Conservation (phyloP, 30 jellyfish, hydroid and myxozoan species). For the Turritopsis rubra region DNA sequence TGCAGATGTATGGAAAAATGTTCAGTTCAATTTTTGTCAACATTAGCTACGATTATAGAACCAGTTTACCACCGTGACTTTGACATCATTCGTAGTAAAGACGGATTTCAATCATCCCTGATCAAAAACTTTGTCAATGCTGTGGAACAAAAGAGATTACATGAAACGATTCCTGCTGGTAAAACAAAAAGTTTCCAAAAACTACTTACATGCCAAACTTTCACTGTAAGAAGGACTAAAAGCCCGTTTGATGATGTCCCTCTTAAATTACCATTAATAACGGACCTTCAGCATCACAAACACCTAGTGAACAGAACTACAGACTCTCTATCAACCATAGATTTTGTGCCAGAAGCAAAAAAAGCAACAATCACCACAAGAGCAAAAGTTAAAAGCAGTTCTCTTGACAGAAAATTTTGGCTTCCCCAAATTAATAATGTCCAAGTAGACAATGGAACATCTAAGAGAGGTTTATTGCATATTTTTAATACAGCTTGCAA, state of each 20-base stretch:
- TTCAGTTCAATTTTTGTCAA: slow-evolving; percentile 37
- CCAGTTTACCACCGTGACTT: slow-evolving; percentile 57
- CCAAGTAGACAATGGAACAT: neutral
- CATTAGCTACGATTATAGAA: slow-evolving; percentile 57
- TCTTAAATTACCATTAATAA: neutral
- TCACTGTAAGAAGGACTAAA: neutral
- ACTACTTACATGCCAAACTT: neutral
- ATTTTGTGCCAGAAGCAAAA: neutral
- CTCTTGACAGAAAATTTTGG: neutral
- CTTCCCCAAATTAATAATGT: neutral
- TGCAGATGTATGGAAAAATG: slow-evolving; percentile 54
- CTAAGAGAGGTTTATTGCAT: slow-evolving; percentile 4
- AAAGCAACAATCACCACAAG: neutral
- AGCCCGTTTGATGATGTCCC: neutral
- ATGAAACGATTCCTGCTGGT: neutral
- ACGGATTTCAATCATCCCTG: neutral
- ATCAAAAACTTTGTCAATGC: neutral
- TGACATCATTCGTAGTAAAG: neutral
- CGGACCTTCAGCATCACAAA: neutral
- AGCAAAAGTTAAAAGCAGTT: neutral
- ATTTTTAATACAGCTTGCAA: neutral
- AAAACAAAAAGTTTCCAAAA: neutral
- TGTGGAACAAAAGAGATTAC: neutral
- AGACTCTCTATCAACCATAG: slow-evolving; percentile 19
- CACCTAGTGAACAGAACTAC: neutral